phyloP scores from a whole-genome alignment of 2,797 vertebrate genomes.

The Urophycis tenuis region DNA sequence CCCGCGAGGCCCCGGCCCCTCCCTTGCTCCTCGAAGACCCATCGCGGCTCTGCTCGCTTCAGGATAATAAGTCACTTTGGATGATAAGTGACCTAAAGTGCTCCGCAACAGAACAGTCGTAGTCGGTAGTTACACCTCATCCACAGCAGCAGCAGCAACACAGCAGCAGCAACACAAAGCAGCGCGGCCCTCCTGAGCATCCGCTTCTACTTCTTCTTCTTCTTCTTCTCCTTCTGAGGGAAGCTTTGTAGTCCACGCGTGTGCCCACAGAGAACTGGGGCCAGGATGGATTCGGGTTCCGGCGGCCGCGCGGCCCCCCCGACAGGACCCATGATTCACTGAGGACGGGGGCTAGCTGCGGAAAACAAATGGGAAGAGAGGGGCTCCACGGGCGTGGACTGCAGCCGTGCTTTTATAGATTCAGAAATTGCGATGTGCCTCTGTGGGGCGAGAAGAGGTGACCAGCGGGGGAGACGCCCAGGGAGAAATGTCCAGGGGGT shows the following conservation, averaged over 20 bases:
- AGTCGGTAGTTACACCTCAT: neutral
- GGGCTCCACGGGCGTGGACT: conserved; percentile 7
- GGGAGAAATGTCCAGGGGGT: no score
- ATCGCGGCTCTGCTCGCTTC: neutral
- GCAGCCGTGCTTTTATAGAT: conserved; percentile 43
- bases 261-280: neutral
- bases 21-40: neutral
- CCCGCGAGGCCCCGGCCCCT: neutral
- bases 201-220: neutral
- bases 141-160: neutral
- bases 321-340: conserved; percentile 66
- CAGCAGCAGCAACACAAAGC: neutral
- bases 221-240: neutral
- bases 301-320: conserved; percentile 28
- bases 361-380: conserved; percentile 57
- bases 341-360: conserved; percentile 50
- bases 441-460: conserved; percentile 30
- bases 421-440: conserved; percentile 31
- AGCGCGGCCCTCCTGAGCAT: neutral
- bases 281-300: conserved; percentile 32
- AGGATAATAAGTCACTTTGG: neutral
- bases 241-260: neutral
- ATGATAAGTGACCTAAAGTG: neutral
- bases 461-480: no score
- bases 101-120: neutral